These are phyloP conservation scores for Lophura swinhoii DNA, from an alignment of 2,797 vertebrate genomes.

Conservation along the genomic window DNA sequence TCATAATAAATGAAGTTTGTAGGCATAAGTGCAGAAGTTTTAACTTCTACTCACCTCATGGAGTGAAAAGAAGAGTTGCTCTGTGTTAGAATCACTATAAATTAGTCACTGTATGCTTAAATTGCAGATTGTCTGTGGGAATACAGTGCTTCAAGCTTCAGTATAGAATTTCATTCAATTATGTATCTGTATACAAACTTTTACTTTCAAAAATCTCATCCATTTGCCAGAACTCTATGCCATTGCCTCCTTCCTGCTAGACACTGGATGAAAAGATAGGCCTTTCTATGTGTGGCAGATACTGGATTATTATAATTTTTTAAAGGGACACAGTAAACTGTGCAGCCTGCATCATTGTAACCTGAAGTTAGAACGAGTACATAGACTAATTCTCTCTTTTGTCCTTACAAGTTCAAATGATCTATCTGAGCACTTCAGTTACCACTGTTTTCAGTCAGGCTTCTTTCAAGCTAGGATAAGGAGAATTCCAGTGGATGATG, in stretches of 20 bases:
- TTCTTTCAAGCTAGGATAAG: no score
- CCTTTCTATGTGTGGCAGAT: not conserved
- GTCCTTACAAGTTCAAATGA: no score
- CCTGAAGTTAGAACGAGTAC: no score
- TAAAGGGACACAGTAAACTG: not conserved
- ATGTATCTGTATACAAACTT: not conserved
- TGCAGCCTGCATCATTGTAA: not conserved
- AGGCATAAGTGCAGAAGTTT: not conserved
- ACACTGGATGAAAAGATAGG: not conserved
- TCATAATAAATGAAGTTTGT: not conserved
- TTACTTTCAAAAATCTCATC: not conserved
- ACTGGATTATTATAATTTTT: not conserved
- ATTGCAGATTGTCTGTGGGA: not conserved
- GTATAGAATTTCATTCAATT: not conserved
- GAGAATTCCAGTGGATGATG: no score
- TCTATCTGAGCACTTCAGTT: no score
- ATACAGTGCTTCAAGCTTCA: not conserved
- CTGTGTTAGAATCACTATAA: not conserved
- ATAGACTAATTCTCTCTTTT: no score
- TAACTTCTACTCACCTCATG: not conserved
- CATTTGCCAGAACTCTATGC: not conserved
- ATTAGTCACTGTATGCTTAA: not conserved
- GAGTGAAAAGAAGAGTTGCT: not conserved
- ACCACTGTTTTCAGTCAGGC: no score
- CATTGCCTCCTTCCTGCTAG: not conserved